Base-by-base conservation (phyloP, 2,113 vertebrate genomes). In the Lepisosteus oculatus region DNA sequence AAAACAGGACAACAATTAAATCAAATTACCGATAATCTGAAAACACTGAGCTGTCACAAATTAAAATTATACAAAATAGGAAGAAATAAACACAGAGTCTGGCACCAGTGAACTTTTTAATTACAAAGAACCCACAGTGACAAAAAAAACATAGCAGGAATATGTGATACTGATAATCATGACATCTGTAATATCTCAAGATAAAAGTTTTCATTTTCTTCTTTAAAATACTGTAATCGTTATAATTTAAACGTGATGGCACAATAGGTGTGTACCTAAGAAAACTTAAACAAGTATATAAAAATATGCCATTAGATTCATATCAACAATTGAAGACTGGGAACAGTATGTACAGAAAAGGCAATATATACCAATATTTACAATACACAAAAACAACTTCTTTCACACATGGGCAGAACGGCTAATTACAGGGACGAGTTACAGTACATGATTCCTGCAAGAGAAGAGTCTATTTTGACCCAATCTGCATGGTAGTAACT, bases 251-350 rank as follows among this genome's bases (percentile, higher is more conserved):
- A 90, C 68, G 77, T 81, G 82, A 79, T 74, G 77, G 80, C 69
- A 78, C 73, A 86, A 65, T 78, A 67, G 63, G 41, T 77, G 17
- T 29, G 82, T 79, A 85, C 86, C 82, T 69, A 71, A 71, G 71
- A 70, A 78, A 79, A 74, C 63, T 78, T 74, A 73, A 76, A 85
- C 86, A 92, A 87, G 88, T 91, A 89, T 93, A 93, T 93, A 93
- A 94, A 94, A 94, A 94, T 92, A 94, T 92, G 92, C 89, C 89
- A 89, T 92, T 86, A 87, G 86, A 90, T 89, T 90, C 84, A 88
- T 93, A 91, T 92, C 75, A 89, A 93, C 90, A 92, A 85, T 90
- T 90, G 83, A 87, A 85, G 84, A 87, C 81, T 62, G 79, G 84
- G 82, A 86, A 84, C 83, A 83, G 76, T 93, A 92, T 94, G 89